Base-by-base conservation (phyloP, 2,797 vertebrate genomes). In the Dendrocincla fuliginosa region DNA sequence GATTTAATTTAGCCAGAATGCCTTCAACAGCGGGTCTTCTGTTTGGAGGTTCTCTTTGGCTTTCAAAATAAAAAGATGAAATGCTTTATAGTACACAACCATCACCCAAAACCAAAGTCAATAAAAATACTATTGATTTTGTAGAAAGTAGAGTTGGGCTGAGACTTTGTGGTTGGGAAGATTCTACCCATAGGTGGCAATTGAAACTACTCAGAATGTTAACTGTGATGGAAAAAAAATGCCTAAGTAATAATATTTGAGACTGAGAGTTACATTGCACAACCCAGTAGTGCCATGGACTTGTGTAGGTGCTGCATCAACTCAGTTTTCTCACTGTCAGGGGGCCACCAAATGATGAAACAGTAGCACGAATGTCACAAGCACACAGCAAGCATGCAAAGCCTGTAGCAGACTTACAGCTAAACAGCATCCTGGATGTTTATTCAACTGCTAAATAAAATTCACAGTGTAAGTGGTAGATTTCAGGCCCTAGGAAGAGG, bases 161-260 rank as follows among this genome's bases (percentile, higher is more conserved):
- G 52, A 87, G 33, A 32, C 91, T 65, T 50, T 12, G 65, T 0
- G 1, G 76, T 81, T 93, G 92, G 93, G 75, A 92, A 89, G 94
- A 93, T 87, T 91, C 82, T 64, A 39, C 53, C 20, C 41, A 49
- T 23, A 80, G 57, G 70, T 75, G 79, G 78, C 76, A 92, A 95
- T 30, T 92, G 84, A 97, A 92, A 91, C 93, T 85, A 55, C 64
- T 83, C 65, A 89, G 44, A 89, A 81, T 68, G 80, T 60, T 80
- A 87, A 74, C 76, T 81, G 84, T 70, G 73, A 78, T 81, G 89
- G 91, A 93, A 97, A 95, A 47, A 94, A 95, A 93, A 75, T 39
- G 19, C n/a, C 11, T 80, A 89, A 87, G 69, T 75, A 75, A 63
- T 60, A 74, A 42, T 53, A 94, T 53, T 57, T 89, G 73, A 91